A percentile compares a stretch with the other conserved stretches of the same genome.
These are phyloP conservation scores for Monopterus albus DNA, from an alignment of 2,113 vertebrate species.

Conservation along the genomic window DNA sequence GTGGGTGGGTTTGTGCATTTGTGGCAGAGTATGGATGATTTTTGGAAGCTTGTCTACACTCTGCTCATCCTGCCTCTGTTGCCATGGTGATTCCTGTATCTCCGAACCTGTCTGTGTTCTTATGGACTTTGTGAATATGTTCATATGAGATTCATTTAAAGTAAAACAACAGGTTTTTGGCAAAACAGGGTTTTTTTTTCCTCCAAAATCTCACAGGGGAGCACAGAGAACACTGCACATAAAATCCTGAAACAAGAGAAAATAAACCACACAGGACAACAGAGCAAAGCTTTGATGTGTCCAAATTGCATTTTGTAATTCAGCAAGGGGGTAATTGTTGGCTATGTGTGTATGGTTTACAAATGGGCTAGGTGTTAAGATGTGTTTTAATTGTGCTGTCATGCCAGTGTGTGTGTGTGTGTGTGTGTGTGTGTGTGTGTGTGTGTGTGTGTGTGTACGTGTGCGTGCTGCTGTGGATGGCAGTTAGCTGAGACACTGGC, in stretches of 20 bases:
- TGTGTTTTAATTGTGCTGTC: conserved; percentile 52
- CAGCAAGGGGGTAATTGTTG: conserved; percentile 38
- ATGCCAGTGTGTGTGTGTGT: conserved; percentile 39
- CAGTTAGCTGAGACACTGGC: conserved; percentile 53
- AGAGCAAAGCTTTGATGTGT: neutral
- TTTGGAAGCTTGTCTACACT: conserved; percentile 54
- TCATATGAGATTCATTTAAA: conserved; percentile 48
- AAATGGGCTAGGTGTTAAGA: conserved; percentile 43
- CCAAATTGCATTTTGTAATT: conserved; percentile 40
- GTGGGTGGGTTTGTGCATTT: conserved; percentile 32
- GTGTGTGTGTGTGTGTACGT: conserved; percentile 20
- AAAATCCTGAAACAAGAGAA: conserved; percentile 18
- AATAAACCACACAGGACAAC: conserved; percentile 13
- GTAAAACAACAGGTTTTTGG: conserved; percentile 28
- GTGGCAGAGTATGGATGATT: conserved; percentile 50
- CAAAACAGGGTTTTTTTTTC: conserved; percentile 39
- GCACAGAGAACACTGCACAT: neutral
- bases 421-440: conserved; percentile 19
- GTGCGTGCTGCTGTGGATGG: conserved; percentile 31
- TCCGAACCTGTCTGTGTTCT: conserved; percentile 64
- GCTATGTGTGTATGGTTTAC: conserved; percentile 56
- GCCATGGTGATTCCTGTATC: conserved; percentile 78
- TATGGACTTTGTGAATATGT: conserved; percentile 53
- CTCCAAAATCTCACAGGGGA: conserved; percentile 1
- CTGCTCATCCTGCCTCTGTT: conserved; percentile 77